A percentile compares a stretch with the other conserved stretches of the same genome.
Evolutionary conservation across 2,888 invertebrate genomes (phyloP).

Genomic region (Agonum fuliginosum): DNA sequence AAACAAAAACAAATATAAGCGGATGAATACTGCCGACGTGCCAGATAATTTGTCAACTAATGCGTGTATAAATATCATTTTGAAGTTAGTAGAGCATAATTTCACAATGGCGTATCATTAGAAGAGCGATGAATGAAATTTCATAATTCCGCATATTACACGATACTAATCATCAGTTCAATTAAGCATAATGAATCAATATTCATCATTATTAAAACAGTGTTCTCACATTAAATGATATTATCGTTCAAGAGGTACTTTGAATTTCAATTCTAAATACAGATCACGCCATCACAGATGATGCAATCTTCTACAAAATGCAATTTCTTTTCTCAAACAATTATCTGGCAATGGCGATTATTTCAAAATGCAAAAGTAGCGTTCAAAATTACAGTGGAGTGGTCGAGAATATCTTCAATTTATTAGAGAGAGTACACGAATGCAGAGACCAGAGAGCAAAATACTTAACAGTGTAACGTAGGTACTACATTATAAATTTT

Average conservation of each 20-base stretch:
- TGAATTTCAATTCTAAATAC: background rate
- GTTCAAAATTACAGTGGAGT: too few species aligned
- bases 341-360: too few species aligned
- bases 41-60: slow-evolving; percentile 12
- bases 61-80: background rate
- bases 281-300: background rate
- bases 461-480: too few species aligned
- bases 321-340: slow-evolving; percentile 15
- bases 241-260: background rate
- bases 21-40: too few species aligned
- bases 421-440: too few species aligned
- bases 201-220: slow-evolving; percentile 11
- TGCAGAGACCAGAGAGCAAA: too few species aligned
- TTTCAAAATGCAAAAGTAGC: too few species aligned
- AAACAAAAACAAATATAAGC: too few species aligned
- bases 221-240: slow-evolving; percentile 19
- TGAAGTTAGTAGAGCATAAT: slow-evolving; percentile 11
- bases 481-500: too few species aligned
- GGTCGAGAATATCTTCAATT: too few species aligned
- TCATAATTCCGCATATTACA: slow-evolving; percentile 21
- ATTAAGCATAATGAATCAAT: slow-evolving; percentile 24
- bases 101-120: background rate
- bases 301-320: background rate
- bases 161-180: slow-evolving; percentile 14
- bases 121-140: slow-evolving; percentile 12